These are phyloP conservation scores for Ia io DNA, from an alignment of 2,113 vertebrate species.

Conservation along the genomic window DNA sequence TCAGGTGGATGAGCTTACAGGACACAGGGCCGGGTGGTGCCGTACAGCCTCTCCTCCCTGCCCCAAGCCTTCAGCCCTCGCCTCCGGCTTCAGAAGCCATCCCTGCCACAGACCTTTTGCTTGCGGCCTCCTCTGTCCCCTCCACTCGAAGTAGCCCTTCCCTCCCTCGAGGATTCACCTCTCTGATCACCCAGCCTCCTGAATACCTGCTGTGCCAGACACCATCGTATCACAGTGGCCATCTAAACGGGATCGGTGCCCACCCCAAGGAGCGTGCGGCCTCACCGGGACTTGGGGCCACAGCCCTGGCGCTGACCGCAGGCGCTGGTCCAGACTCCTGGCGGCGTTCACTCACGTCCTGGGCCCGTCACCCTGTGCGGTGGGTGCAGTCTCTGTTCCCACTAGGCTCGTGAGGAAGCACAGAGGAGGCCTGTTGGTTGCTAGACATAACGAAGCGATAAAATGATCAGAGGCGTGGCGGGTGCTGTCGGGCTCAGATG, in stretches of 20 bases:
- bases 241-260: not conserved
- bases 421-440: not conserved
- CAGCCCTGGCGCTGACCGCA: accelerated
- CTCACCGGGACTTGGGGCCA: not conserved
- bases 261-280: accelerated
- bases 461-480: accelerated
- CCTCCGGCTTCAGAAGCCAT: not conserved
- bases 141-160: not conserved
- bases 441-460: not conserved
- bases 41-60: not conserved
- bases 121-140: accelerated
- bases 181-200: not conserved
- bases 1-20: not conserved
- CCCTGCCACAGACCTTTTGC: not conserved
- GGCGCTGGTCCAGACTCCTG: not conserved
- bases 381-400: not conserved
- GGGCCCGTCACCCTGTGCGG: accelerated
- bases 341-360: not conserved
- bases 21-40: accelerated
- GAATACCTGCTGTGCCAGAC: not conserved
- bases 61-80: not conserved
- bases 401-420: not conserved
- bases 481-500: accelerated
- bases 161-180: accelerated
- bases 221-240: not conserved